These are phyloP conservation scores for Myotis yumanensis DNA, from an alignment of 2,113 vertebrate genomes.

Conservation along the genomic window DNA sequence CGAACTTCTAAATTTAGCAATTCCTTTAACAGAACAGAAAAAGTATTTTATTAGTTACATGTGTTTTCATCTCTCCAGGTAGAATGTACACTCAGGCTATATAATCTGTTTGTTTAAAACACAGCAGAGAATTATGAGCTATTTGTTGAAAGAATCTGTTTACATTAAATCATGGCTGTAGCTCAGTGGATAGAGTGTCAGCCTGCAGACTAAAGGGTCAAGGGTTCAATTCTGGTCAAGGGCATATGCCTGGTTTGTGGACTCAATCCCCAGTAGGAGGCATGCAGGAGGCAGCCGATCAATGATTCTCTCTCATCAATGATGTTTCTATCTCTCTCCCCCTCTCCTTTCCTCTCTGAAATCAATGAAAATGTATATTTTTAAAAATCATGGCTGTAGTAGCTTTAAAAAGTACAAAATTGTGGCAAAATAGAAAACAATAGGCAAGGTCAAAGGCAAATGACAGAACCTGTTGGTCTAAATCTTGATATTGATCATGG, in stretches of 20 bases:
- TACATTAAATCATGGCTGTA: not conserved
- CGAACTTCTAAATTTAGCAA: not conserved
- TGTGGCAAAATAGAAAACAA: not conserved
- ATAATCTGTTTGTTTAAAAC: conserved; percentile 25
- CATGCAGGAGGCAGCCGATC: too few relatives aligned
- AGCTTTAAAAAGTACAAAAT: not conserved
- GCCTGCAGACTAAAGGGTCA: too few relatives aligned
- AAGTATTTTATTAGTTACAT: not conserved
- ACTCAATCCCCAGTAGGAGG: too few relatives aligned
- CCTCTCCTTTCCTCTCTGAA: too few relatives aligned
- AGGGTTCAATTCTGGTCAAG: too few relatives aligned
- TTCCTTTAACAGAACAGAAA: not conserved
- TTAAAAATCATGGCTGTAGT: not conserved
- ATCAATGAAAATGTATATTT: too few relatives aligned
- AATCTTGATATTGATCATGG: not conserved
- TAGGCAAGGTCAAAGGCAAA: not conserved
- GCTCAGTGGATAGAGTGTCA: too few relatives aligned
- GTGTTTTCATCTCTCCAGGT: not conserved
- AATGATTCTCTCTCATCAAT: too few relatives aligned
- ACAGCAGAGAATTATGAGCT: not conserved
- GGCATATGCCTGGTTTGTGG: too few relatives aligned
- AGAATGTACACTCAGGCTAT: not conserved
- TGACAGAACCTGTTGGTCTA: not conserved
- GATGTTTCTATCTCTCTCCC: too few relatives aligned
- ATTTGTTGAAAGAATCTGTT: conserved; percentile 25